Evolutionary conservation across 2,888 invertebrate species (phyloP).

Genomic region (Mesorhabditis sp.): DNA sequence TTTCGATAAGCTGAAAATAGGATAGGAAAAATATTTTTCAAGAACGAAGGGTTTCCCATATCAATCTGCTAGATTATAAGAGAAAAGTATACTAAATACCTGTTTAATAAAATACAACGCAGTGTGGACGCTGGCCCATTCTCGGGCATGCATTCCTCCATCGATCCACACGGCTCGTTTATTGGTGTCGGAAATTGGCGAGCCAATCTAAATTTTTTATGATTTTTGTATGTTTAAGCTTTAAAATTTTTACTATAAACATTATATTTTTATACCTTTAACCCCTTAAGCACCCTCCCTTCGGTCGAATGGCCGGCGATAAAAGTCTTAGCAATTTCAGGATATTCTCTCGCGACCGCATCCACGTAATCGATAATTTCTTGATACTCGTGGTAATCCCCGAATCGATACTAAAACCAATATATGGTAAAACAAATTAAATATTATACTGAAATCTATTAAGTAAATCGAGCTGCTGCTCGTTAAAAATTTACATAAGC

Average conservation of each 20-base stretch:
- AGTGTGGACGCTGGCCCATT: slow-evolving; percentile 57
- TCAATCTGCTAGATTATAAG: no score
- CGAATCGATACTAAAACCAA: slow-evolving; percentile 32
- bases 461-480: background rate
- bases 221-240: background rate
- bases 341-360: slow-evolving; percentile 49
- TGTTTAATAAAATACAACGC: slow-evolving; percentile 56
- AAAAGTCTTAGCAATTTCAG: slow-evolving; percentile 44
- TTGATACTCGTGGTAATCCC: slow-evolving; percentile 53
- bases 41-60: no score
- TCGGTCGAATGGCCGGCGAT: slow-evolving; percentile 51
- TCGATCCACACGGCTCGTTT: slow-evolving; percentile 55
- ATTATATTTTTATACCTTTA: slow-evolving; percentile 33
- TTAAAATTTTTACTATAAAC: background rate
- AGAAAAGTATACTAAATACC: slow-evolving; percentile 17
- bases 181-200: slow-evolving; percentile 30
- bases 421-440: background rate
- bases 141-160: slow-evolving; percentile 56
- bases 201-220: slow-evolving; percentile 37
- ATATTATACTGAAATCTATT: background rate
- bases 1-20: slow-evolving; percentile 44
- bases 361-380: slow-evolving; percentile 50
- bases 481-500: background rate
- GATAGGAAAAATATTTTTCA: background rate
- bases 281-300: slow-evolving; percentile 46